phyloP scores from a whole-genome alignment of 1,140 invertebrate genomes.

The Drosophila ironensis region DNA sequence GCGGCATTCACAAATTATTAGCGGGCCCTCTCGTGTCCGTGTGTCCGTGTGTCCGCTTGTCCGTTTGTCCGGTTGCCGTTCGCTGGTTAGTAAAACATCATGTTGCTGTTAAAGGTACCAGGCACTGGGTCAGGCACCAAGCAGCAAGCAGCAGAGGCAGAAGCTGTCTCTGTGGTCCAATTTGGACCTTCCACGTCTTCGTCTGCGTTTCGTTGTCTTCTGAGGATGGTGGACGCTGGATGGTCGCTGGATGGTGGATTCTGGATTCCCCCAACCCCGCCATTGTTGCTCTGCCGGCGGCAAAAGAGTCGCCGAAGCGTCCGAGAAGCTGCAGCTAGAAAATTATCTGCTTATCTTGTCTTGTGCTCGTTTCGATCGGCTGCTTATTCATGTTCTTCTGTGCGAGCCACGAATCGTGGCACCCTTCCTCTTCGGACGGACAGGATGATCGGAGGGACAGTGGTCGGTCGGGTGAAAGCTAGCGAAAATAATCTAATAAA shows the following conservation, averaged over 20 bases:
- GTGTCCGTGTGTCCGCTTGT: not conserved
- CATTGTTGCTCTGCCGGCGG: constrained; percentile 48
- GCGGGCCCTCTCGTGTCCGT: constrained; percentile 53
- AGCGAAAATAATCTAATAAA: no score
- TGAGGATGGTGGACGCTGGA: no score
- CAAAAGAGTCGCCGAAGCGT: constrained; percentile 25
- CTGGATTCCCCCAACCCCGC: no score
- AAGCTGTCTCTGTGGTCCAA: constrained; percentile 74
- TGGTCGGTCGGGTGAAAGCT: no score
- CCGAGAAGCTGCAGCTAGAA: constrained; percentile 61
- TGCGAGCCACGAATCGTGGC: not conserved
- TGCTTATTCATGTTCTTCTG: constrained; percentile 75
- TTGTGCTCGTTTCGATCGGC: constrained; percentile 76
- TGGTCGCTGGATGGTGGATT: no score
- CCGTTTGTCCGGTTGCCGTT: constrained; percentile 25
- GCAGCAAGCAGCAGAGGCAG: not conserved
- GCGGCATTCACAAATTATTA: constrained; percentile 74
- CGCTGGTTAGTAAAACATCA: constrained; percentile 77
- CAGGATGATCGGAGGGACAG: no score
- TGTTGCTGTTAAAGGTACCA: constrained; percentile 71
- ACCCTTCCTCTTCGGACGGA: not conserved
- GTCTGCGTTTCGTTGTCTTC: no score
- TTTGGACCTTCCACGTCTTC: no score
- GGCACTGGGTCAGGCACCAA: constrained; percentile 48
- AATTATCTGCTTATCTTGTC: constrained; percentile 81